These are phyloP conservation scores for Chaenocephalus aceratus DNA, from an alignment of 2,113 vertebrate genomes.

Conservation along the genomic window DNA sequence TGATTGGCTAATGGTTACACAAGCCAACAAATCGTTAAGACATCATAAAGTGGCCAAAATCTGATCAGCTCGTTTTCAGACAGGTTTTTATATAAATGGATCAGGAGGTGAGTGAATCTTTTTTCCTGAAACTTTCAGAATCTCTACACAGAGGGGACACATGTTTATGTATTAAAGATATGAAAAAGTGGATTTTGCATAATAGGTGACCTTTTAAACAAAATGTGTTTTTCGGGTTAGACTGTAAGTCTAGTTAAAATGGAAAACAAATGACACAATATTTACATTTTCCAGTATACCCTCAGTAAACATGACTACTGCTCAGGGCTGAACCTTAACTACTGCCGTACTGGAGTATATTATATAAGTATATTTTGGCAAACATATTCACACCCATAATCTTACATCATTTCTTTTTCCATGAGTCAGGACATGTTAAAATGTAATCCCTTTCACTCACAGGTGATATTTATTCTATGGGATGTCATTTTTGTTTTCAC, in stretches of 20 bases:
- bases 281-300: neutral
- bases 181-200: no score
- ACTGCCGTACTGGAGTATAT: neutral
- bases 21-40: no score
- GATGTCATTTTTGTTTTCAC: constrained; percentile 1
- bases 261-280: neutral
- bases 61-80: no score
- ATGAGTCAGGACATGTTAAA: constrained; percentile 11
- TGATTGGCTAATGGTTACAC: no score
- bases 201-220: no score
- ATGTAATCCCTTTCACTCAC: neutral
- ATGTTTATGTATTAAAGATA: no score
- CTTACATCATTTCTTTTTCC: constrained; percentile 16
- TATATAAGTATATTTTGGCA: neutral
- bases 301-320: neutral
- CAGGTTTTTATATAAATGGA: no score
- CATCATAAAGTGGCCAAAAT: no score
- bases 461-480: constrained; percentile 14
- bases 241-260: neutral
- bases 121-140: no score
- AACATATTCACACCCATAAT: neutral
- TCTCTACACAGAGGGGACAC: no score
- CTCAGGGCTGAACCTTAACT: constrained; percentile 11
- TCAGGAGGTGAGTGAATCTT: no score
- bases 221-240: neutral